A percentile compares a stretch with the other conserved stretches of the same genome.
Evolutionary conservation across 2,888 invertebrate genomes (phyloP).

Genomic region (Pollenia amentaria): DNA sequence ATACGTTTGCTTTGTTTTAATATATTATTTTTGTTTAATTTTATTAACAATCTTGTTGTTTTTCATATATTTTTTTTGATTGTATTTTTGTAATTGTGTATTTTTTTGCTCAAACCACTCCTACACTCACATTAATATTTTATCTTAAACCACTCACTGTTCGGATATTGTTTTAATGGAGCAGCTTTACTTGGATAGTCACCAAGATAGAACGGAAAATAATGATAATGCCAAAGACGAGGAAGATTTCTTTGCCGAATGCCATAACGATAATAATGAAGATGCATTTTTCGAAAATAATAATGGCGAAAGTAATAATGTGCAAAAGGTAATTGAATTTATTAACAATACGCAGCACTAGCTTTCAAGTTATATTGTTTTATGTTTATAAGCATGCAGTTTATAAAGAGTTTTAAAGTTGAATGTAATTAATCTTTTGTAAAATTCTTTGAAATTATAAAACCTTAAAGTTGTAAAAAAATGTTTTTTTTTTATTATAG

Average conservation of each 20-base stretch:
- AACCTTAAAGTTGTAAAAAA: neutral
- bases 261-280: constrained; percentile 85
- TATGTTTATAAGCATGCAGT: constrained; percentile 21
- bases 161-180: constrained; percentile 21
- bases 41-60: constrained; percentile 1
- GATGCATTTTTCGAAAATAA: constrained; percentile 83
- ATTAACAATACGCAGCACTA: neutral
- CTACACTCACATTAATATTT: constrained; percentile 24
- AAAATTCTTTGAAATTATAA: no score
- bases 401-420: constrained; percentile 4
- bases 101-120: constrained; percentile 35
- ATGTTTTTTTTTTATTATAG: constrained; percentile 39
- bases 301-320: constrained; percentile 78
- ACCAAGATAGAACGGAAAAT: constrained; percentile 86
- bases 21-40: constrained; percentile 51
- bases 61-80: constrained; percentile 45
- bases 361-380: neutral
- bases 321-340: constrained; percentile 86
- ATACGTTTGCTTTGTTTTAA: constrained; percentile 34
- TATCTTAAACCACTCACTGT: neutral
- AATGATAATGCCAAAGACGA: constrained; percentile 87
- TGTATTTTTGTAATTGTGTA: constrained; percentile 47
- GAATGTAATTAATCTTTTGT: no score
- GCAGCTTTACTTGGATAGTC: constrained; percentile 90
- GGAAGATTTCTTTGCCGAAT: constrained; percentile 96